phyloP scores from a whole-genome alignment of 2,113 vertebrate species.

The Elephantulus edwardii region DNA sequence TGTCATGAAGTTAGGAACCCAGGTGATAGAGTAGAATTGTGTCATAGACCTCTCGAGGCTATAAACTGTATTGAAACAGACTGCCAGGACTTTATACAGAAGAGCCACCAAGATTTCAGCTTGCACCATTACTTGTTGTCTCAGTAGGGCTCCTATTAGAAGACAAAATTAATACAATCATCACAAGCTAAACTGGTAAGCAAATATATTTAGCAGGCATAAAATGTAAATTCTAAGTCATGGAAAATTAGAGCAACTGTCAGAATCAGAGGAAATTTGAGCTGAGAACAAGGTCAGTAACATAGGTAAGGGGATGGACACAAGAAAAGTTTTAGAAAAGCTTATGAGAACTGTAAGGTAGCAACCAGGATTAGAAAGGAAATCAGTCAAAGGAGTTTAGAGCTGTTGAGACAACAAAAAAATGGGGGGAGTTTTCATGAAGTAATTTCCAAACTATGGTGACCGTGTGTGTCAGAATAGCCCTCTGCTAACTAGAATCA shows the following conservation, averaged over 20 bases:
- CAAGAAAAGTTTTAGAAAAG: not conserved
- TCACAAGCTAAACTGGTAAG: not conserved
- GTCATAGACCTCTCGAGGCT: too few relatives aligned
- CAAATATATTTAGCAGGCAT: not conserved
- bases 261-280: not conserved
- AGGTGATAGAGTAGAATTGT: too few relatives aligned
- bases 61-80: not conserved
- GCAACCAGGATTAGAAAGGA: not conserved
- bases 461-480: not conserved
- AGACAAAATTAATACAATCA: not conserved
- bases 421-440: not conserved
- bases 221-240: not conserved
- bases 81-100: not conserved
- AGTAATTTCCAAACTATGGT: not conserved
- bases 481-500: not conserved
- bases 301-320: rapidly evolving
- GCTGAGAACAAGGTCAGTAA: not conserved
- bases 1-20: too few relatives aligned
- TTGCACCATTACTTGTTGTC: not conserved
- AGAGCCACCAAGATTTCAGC: not conserved
- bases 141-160: not conserved
- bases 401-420: not conserved
- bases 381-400: not conserved
- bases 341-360: not conserved
- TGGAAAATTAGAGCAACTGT: not conserved